These are phyloP conservation scores for Ceryle rudis DNA, from an alignment of 2,797 vertebrate genomes.

Conservation along the genomic window DNA sequence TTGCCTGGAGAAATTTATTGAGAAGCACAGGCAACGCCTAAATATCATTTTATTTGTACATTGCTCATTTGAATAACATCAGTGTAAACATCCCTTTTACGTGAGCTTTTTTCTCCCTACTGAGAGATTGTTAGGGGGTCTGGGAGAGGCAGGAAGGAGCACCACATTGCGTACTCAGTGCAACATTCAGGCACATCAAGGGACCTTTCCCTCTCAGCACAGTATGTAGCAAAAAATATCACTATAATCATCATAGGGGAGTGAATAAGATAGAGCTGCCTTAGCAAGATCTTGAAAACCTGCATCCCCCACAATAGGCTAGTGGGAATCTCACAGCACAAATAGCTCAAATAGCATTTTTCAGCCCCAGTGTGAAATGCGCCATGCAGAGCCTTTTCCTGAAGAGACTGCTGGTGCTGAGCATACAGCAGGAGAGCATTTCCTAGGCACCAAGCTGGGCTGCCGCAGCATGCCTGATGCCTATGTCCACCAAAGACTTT, in stretches of 20 bases:
- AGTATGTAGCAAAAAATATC: neutral
- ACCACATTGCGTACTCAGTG: neutral
- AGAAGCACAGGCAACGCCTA: constrained; percentile 5
- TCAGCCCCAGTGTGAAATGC: neutral
- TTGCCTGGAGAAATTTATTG: neutral
- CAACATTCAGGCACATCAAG: neutral
- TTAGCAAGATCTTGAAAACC: neutral
- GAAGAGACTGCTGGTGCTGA: neutral
- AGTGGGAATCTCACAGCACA: neutral
- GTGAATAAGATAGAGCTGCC: neutral
- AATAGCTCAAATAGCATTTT: neutral
- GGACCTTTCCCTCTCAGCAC: neutral
- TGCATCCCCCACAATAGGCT: neutral
- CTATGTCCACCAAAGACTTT: neutral
- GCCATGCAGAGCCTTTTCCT: neutral
- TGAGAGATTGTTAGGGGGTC: neutral
- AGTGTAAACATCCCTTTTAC: neutral
- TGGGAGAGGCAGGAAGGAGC: neutral
- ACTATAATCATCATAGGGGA: neutral
- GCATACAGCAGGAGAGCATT: neutral
- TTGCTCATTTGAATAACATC: constrained; percentile 24
- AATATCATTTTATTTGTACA: neutral
- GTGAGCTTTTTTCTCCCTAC: neutral
- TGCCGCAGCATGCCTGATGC: neutral
- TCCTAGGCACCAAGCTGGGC: neutral